Evolutionary conservation across 2,888 invertebrate genomes (phyloP), one percentile per base, ranked within the genome.

Genomic region (Amorpha juglandis): DNA sequence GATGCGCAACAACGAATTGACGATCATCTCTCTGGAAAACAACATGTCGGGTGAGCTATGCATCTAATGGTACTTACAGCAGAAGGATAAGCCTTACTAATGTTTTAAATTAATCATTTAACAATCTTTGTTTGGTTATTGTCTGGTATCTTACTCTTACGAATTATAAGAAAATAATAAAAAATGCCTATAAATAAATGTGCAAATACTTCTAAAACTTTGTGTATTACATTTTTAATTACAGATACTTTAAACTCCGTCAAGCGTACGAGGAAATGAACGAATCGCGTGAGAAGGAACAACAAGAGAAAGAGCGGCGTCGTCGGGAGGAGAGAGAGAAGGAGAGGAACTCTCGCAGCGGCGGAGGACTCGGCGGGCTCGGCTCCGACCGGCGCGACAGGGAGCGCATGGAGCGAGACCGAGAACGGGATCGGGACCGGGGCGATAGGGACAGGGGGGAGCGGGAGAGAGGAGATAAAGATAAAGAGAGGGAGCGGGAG

Each of bases 1-100:
- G 99, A 99, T 91, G 99, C 99, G 2, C 99, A 99, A 82, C 98
- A 99, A 82, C 95, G 99, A 69, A 98, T 99, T 67, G 99, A 99
- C 80, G 99, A 99, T 87, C 99, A 99, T 93, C 93, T 99, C 67
- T 98, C 98, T 95, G 99, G 99, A 42, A 99, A 99, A 92, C 99
- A 99, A 88, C 99, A 99, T 93, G 96, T 99, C 71, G 99, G 99
- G 83, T 98, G 95, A 92, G 96, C 65, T 48, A 33, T 68, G 52
- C 9, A 12, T n/a, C 12, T 16, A 7, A 16, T 62, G 62, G 19
- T 42, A 55, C 6, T 50, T 19, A 27, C n/a, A 4, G 27, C 4
- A 4, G 27, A 27, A 27, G 27, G 2, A n/a, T n/a, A n/a, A 27
- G 27, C 27, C 27, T 27, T 27, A n/a, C n/a, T n/a, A n/a, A n/a